Evolutionary conservation across 2,113 vertebrate species (phyloP).

Genomic region (Pao palembangensis): DNA sequence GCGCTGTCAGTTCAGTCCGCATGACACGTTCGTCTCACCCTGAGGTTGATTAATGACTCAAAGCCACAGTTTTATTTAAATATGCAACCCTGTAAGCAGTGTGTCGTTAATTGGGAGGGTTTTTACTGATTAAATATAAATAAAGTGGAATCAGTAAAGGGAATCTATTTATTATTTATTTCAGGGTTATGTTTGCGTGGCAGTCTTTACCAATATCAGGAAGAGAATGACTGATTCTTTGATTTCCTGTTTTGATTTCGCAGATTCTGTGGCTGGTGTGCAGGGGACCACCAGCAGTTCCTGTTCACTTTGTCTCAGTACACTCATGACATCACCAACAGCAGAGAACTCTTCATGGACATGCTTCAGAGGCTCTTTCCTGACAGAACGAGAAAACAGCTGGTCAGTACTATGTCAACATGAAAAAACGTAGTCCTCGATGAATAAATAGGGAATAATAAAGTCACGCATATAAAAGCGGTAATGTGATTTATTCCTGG

Average conservation of each 20-base stretch:
- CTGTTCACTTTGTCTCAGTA: slow-evolving; percentile 79
- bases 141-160: neutral
- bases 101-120: neutral
- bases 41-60: slow-evolving; percentile 24
- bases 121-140: neutral
- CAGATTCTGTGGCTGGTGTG: slow-evolving; percentile 80
- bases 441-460: neutral
- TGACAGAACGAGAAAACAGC: slow-evolving; percentile 75
- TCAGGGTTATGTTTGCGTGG: too few species aligned
- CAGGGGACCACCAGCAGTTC: slow-evolving; percentile 81
- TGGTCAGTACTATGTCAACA: slow-evolving; percentile 76
- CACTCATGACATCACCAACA: slow-evolving; percentile 71
- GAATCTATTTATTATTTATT: neutral
- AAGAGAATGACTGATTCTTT: neutral
- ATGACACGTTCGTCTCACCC: slow-evolving; percentile 11
- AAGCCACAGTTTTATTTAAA: slow-evolving; percentile 14
- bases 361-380: slow-evolving; percentile 84
- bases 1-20: slow-evolving; percentile 13
- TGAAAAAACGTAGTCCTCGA: neutral
- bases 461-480: too few species aligned
- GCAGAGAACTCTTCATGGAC: slow-evolving; percentile 81
- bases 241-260: slow-evolving; percentile 5
- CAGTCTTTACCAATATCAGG: too few species aligned
- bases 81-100: neutral
- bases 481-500: too few species aligned